These are phyloP conservation scores for Aphelenchoides fujianensis DNA, from an alignment of 1,140 invertebrate genomes.

Conservation along the genomic window DNA sequence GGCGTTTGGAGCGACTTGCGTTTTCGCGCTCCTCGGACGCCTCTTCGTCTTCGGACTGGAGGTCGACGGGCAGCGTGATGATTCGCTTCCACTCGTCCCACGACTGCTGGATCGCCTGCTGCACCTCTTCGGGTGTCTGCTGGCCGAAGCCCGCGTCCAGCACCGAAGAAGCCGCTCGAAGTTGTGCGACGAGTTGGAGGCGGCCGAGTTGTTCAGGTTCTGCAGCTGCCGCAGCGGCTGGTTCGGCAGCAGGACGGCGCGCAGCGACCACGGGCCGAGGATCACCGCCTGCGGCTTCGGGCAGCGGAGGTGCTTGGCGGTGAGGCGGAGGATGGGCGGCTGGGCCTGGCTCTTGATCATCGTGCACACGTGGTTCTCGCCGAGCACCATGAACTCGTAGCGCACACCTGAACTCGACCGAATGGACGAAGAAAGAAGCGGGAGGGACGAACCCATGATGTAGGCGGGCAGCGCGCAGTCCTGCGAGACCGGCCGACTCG, in stretches of 20 bases:
- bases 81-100: constrained; percentile 37
- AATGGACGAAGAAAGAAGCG: too few relatives aligned
- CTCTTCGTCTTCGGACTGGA: neutral
- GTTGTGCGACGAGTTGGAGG: constrained; percentile 6
- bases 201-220: neutral
- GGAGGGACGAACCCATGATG: too few relatives aligned
- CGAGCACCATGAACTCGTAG: constrained; percentile 40
- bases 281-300: constrained; percentile 34
- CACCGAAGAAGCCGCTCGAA: constrained; percentile 16
- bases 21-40: constrained; percentile 4
- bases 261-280: constrained; percentile 46
- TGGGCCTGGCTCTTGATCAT: constrained; percentile 37
- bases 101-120: constrained; percentile 23
- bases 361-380: constrained; percentile 46
- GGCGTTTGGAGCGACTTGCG: neutral
- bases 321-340: constrained; percentile 35
- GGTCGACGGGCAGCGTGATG: neutral
- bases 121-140: constrained; percentile 27
- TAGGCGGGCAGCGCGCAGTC: neutral
- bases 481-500: neutral
- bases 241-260: constrained; percentile 37
- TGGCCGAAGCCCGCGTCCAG: neutral
- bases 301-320: constrained; percentile 20
- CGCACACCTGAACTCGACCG: too few relatives aligned
- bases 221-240: constrained; percentile 20